Base-by-base conservation (phyloP, 1,140 invertebrate species). In the Lasioglossum baleicum region DNA sequence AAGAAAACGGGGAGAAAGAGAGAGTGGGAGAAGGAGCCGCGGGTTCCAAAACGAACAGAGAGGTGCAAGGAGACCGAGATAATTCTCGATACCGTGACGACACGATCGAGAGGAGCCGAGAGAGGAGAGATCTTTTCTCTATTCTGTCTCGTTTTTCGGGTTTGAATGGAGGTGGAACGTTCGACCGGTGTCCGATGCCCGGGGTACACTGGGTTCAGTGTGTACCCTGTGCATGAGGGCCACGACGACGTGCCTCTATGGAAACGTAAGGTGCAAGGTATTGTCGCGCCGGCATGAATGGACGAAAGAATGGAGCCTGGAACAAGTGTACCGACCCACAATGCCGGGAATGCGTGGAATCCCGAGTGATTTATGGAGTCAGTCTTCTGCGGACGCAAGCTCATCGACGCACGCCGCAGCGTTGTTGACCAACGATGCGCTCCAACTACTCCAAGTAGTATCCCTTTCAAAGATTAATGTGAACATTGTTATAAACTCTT, bases 241-340 rank as follows among this genome's bases (percentile, higher is more conserved):
- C 67, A 61, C 31, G 11, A 20, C 56, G 48, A 67, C 66, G 64
- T 26, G 13, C 51, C 66, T 75, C 82, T 77, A 82, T 84, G 83
- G 73, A 84, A 88, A 83, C 88, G 91, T 91, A 91, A 92, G 91
- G 91, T 92, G 91, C 87, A 89, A 66, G 72, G 83, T 80, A 90
- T 92, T 92, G 91, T 92, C 85, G 87, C 80, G 74, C 40, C n/a
- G 75, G 81, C 83, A 87, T 91, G 90, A 91, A 91, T 91, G 90
- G 87, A 84, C 80, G 81, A 74, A 86, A 84, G 88, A 87, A 87
- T 87, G 84, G 82, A 64, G 80, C 40, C 56, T 71, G 82, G 84
- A 91, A 91, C 91, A 92, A 92, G 91, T 92, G 91, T 90, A 91
- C 84, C 71, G 86, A 71, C 75, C 83, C 66, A 91, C 86, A 90